Conservation (phyloP, 2,113 vertebrate genomes). For the Sceloporus tristichus region DNA sequence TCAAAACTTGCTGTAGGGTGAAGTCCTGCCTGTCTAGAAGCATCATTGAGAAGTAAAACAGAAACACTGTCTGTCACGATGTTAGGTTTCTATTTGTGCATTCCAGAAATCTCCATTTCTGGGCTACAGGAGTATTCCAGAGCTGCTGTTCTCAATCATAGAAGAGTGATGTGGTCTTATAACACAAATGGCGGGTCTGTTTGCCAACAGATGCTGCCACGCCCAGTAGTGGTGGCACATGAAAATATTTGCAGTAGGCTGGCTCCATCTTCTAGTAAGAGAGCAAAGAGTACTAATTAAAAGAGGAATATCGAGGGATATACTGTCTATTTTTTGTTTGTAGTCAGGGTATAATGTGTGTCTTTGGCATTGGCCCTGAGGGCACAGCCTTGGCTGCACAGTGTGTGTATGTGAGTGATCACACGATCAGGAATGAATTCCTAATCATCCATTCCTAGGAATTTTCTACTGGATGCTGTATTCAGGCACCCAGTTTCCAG, state of each 20-base stretch:
- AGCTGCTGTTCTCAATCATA: neutral
- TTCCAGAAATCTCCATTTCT: neutral
- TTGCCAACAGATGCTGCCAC: neutral
- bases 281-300: neutral
- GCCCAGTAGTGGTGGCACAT: too few species aligned
- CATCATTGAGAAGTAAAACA: neutral
- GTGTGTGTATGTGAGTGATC: neutral
- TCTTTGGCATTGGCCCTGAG: neutral
- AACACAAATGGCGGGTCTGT: neutral
- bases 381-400: neutral
- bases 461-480: too few species aligned
- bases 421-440: neutral
- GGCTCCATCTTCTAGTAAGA: neutral
- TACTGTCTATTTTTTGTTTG: neutral
- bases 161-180: neutral
- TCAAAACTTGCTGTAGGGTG: accelerated
- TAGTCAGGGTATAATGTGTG: too few species aligned
- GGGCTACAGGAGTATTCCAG: neutral
- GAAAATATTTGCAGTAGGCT: neutral
- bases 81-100: neutral
- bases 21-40: neutral
- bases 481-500: neutral
- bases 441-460: too few species aligned
- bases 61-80: neutral
- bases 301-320: neutral